Percentiles rank a stretch among this genome's conserved stretches.
phyloP scores from a whole-genome alignment of 2,888 invertebrate genomes.

The Caenorhabditis japonica region DNA sequence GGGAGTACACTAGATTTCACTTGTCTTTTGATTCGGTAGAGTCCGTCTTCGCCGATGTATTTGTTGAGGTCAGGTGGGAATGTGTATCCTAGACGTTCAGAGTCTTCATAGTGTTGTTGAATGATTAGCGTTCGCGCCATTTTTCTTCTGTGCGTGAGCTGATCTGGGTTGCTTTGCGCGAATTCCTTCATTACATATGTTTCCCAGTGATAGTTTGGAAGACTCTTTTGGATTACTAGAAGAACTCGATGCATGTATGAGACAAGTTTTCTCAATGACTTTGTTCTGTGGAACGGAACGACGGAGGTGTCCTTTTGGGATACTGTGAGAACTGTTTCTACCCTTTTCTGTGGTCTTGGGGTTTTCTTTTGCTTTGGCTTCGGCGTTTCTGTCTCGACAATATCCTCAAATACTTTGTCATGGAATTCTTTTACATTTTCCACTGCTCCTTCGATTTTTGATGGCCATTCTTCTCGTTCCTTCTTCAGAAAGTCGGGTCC shows the following conservation, averaged over 20 bases:
- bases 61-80: not conserved
- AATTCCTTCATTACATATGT: not conserved
- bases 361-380: no score
- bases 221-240: not conserved
- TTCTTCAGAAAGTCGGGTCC: not conserved
- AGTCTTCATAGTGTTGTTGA: not conserved
- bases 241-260: not conserved
- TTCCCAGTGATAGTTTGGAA: not conserved
- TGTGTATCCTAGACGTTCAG: not conserved
- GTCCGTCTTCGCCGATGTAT: conserved; percentile 1
- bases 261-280: conserved; percentile 1
- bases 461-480: not conserved
- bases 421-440: not conserved
- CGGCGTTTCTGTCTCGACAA: not conserved
- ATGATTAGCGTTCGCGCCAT: not conserved
- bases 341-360: not conserved
- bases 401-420: not conserved
- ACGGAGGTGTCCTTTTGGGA: not conserved
- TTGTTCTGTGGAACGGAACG: not conserved
- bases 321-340: not conserved
- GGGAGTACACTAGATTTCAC: conserved; percentile 30
- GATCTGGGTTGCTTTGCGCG: no score
- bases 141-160: no score
- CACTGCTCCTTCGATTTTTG: not conserved
- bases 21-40: not conserved